phyloP scores from a whole-genome alignment of 2,113 vertebrate species.

The Ancistrus triradiatus region DNA sequence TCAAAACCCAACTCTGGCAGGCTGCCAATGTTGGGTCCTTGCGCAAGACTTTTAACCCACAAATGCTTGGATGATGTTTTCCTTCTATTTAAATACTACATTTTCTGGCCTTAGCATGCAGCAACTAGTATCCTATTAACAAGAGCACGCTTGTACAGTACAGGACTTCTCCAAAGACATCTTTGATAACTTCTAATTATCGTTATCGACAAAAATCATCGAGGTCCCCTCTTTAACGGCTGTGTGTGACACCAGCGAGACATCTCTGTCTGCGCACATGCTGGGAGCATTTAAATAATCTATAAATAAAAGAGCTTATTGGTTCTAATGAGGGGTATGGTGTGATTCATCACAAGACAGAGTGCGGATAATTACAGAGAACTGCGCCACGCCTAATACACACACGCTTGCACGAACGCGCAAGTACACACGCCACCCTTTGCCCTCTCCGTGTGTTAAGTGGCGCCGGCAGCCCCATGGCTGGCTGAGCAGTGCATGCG shows the following conservation, averaged over 20 bases:
- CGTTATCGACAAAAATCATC: too few relatives aligned
- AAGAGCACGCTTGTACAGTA: too few relatives aligned
- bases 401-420: not conserved
- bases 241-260: not conserved
- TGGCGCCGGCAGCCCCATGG: conserved; percentile 12
- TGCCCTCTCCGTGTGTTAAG: conserved; percentile 21
- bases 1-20: too few relatives aligned
- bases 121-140: too few relatives aligned
- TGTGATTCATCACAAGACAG: conserved; percentile 46
- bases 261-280: conserved; percentile 22
- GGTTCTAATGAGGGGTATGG: conserved; percentile 50
- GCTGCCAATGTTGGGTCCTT: too few relatives aligned
- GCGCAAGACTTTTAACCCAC: too few relatives aligned
- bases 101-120: too few relatives aligned
- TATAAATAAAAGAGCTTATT: conserved; percentile 56
- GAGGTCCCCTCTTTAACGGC: too few relatives aligned
- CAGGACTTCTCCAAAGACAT: too few relatives aligned
- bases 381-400: conserved; percentile 10
- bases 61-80: too few relatives aligned
- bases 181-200: too few relatives aligned
- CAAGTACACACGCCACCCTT: conserved; percentile 4
- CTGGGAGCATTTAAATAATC: conserved; percentile 50
- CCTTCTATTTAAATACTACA: too few relatives aligned
- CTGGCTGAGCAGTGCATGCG: conserved; percentile 26
- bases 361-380: conserved; percentile 49